A percentile compares a stretch with the other conserved stretches of the same genome.
These are phyloP conservation scores for Pristis pectinata DNA, from an alignment of 2,797 vertebrate species.

Conservation along the genomic window DNA sequence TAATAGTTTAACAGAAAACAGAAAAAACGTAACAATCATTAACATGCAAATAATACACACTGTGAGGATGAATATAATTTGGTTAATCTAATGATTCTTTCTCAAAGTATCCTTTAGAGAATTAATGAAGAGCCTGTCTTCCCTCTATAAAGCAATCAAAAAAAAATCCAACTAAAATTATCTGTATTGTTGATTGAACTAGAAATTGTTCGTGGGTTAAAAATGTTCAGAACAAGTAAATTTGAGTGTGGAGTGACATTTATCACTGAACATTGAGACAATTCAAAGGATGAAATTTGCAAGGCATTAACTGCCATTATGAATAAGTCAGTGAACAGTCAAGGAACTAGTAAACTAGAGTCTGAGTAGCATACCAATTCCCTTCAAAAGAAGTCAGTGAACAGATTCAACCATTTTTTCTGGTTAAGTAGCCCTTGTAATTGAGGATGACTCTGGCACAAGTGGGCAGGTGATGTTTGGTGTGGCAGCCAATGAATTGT, in stretches of 20 bases:
- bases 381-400: neutral
- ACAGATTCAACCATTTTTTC: neutral
- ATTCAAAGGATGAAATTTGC: neutral
- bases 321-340: neutral
- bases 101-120: neutral
- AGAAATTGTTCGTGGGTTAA: neutral
- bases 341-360: neutral
- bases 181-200: neutral
- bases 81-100: neutral
- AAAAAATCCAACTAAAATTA: neutral
- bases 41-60: neutral
- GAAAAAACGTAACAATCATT: neutral
- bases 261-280: neutral
- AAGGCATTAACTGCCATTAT: neutral
- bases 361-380: neutral
- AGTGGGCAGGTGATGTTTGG: too few species aligned
- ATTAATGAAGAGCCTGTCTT: neutral
- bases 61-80: neutral
- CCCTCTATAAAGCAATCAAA: neutral
- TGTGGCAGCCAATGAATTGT: too few species aligned
- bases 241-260: neutral
- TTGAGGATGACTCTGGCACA: too few species aligned
- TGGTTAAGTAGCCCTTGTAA: too few species aligned
- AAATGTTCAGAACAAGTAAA: neutral
- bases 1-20: neutral